phyloP scores from a whole-genome alignment of 2,113 vertebrate species.

The Microcebus griseorufus region DNA sequence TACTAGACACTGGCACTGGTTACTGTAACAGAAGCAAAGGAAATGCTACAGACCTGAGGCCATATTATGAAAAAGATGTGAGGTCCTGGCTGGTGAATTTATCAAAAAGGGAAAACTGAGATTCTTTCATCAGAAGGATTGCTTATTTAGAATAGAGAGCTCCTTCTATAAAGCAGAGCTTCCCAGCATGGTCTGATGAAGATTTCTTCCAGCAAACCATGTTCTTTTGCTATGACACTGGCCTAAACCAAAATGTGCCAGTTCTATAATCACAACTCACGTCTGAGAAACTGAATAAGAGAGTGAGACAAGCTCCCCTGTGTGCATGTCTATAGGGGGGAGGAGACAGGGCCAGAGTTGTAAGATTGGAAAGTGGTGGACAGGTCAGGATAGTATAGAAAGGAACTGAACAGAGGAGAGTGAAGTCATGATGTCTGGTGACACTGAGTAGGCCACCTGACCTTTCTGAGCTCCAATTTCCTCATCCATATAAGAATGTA shows the following conservation, averaged over 20 bases:
- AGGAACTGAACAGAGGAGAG: background rate
- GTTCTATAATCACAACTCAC: background rate
- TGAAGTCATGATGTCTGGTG: background rate
- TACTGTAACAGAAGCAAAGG: background rate
- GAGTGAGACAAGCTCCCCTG: background rate
- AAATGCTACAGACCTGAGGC: background rate
- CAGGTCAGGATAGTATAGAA: background rate
- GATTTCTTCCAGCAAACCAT: background rate
- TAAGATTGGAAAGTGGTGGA: background rate
- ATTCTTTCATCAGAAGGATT: background rate
- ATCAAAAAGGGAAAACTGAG: background rate
- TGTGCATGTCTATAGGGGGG: too few species aligned
- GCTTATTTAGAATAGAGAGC: background rate
- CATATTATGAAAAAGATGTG: background rate
- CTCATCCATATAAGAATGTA: background rate
- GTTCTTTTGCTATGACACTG: constrained; percentile 1
- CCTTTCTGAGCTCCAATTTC: background rate
- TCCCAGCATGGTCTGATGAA: background rate
- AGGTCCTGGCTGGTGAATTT: background rate
- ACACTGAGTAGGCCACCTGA: too few species aligned
- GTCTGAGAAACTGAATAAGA: background rate
- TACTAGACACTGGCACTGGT: background rate
- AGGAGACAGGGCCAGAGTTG: background rate
- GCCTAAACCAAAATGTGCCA: background rate
- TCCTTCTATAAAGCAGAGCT: background rate